Percentiles rank a stretch among this genome's conserved stretches.
phyloP scores from a whole-genome alignment of 1,140 invertebrate genomes.

The Sminthurinus signatus region DNA sequence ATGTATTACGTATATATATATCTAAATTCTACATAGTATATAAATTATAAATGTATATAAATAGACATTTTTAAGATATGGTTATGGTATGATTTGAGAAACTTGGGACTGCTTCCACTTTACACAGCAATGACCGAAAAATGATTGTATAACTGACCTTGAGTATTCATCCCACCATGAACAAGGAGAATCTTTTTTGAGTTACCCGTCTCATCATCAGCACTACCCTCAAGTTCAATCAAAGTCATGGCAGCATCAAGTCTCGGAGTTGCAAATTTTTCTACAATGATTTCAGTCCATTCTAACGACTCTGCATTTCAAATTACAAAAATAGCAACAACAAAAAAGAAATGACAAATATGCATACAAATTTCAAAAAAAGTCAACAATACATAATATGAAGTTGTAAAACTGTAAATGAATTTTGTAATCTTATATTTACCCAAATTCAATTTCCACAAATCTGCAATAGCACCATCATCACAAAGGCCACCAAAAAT shows the following conservation, averaged over 20 bases:
- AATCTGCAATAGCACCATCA: conserved; percentile 16
- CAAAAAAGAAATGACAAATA: no score
- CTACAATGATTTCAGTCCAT: not conserved
- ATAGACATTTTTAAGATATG: not conserved
- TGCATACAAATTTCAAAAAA: no score
- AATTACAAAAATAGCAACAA: no score
- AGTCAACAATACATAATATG: no score
- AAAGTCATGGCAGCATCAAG: conserved; percentile 12
- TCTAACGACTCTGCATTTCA: not conserved
- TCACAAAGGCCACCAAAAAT: conserved; percentile 21
- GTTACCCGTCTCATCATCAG: not conserved
- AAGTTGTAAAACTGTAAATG: no score
- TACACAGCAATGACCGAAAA: conserved; percentile 7
- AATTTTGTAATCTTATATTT: no score
- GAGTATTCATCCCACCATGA: conserved; percentile 20
- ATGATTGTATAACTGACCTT: conserved; percentile 6
- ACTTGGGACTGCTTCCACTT: not conserved
- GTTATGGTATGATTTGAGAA: not conserved
- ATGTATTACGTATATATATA: not conserved
- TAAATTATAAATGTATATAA: not conserved
- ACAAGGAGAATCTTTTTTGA: conserved; percentile 12
- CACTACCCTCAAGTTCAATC: not conserved
- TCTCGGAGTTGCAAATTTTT: not conserved
- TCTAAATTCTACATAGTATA: not conserved
- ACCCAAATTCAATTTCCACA: conserved; percentile 22